phyloP scores from a whole-genome alignment of 2,888 invertebrate genomes.

The Zygothrica quintamaculata region DNA sequence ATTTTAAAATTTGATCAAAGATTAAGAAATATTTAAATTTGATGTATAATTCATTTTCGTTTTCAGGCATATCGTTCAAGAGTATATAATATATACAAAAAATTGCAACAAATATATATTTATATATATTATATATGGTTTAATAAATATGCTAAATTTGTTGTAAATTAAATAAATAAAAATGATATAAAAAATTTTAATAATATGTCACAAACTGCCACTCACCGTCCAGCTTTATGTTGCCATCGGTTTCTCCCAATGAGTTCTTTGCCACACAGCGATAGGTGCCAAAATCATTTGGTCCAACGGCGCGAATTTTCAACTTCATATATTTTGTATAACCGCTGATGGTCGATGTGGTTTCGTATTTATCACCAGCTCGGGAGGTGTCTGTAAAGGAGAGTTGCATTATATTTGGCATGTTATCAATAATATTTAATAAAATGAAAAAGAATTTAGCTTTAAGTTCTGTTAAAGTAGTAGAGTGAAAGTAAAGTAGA shows the following conservation, averaged over 20 bases:
- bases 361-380: constrained; percentile 95
- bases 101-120: too few relatives aligned
- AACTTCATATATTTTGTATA: constrained; percentile 96
- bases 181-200: not conserved
- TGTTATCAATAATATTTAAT: constrained; percentile 5
- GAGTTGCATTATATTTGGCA: constrained; percentile 15
- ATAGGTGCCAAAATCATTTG: constrained; percentile 93
- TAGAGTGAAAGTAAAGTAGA: not conserved
- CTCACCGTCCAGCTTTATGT: constrained; percentile 95
- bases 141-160: constrained; percentile 6
- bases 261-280: constrained; percentile 97
- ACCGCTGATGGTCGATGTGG: constrained; percentile 91
- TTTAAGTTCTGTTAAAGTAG: constrained; percentile 38
- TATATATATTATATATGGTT: not conserved
- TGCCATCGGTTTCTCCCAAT: constrained; percentile 94
- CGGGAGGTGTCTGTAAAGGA: constrained; percentile 86
- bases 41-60: too few relatives aligned
- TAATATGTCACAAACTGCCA: constrained; percentile 36
- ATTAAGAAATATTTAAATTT: too few relatives aligned
- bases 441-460: constrained; percentile 26
- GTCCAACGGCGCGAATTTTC: constrained; percentile 92
- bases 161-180: not conserved
- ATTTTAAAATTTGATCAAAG: too few relatives aligned
- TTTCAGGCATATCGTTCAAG: too few relatives aligned
- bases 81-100: too few relatives aligned